Evolutionary conservation across 2,113 vertebrate genomes (phyloP).

Genomic region (Muscicapa adusta): DNA sequence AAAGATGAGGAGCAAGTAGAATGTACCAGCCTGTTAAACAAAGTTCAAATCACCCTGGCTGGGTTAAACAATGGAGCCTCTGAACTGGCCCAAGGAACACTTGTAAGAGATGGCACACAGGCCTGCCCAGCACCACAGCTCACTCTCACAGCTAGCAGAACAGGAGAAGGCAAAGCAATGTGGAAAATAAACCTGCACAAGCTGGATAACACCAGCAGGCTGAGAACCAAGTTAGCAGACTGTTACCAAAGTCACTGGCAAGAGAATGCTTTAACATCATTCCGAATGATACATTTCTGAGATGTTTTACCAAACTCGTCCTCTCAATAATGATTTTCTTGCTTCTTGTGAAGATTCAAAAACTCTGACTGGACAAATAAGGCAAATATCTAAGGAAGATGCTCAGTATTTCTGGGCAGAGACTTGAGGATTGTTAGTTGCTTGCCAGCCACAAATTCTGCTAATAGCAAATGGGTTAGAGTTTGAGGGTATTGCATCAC

Average conservation of each 20-base stretch:
- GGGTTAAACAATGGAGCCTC: neutral
- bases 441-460: neutral
- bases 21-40: neutral
- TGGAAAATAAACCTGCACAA: neutral
- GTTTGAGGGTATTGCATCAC: neutral
- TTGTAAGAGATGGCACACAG: neutral
- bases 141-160: neutral
- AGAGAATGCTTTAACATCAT: neutral
- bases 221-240: neutral
- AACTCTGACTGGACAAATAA: neutral
- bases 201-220: neutral
- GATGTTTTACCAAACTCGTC: neutral
- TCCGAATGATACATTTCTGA: neutral
- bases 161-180: neutral
- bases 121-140: neutral
- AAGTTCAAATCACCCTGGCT: neutral
- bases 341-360: neutral
- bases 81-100: neutral
- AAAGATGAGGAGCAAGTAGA: neutral
- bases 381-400: neutral
- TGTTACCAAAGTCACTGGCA: neutral
- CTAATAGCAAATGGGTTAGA: neutral
- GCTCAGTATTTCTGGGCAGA: neutral
- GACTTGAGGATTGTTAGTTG: neutral
- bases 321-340: neutral